A percentile compares a stretch with the other conserved stretches of the same genome.
These are phyloP conservation scores for Campopleginae sp. DNA, from an alignment of 2,888 invertebrate genomes.

Conservation along the genomic window DNA sequence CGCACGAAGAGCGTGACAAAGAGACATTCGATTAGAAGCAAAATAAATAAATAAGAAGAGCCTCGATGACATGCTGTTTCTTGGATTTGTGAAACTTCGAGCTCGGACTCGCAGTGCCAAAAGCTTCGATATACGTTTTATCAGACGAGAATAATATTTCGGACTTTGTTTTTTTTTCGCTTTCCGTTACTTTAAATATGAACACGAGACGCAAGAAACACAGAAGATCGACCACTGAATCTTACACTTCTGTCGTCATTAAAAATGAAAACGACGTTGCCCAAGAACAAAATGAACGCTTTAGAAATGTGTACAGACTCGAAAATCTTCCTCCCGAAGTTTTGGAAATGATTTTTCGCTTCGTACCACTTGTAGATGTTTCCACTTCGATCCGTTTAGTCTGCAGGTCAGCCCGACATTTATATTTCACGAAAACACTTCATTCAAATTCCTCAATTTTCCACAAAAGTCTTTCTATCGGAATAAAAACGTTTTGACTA, in stretches of 20 bases:
- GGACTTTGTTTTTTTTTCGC: constrained; percentile 38
- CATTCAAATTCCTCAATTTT: background rate
- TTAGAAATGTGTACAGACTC: constrained; percentile 67
- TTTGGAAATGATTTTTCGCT: constrained; percentile 78
- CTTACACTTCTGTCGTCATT: background rate
- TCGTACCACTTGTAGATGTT: constrained; percentile 77
- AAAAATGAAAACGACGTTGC: constrained; percentile 42
- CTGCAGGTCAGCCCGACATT: constrained; percentile 75
- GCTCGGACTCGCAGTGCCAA: background rate
- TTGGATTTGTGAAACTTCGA: constrained; percentile 11
- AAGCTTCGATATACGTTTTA: constrained; percentile 25
- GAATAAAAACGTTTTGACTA: too few species aligned
- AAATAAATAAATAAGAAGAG: background rate
- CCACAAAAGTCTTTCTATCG: too few species aligned
- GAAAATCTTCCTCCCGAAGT: constrained; percentile 81
- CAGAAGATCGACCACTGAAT: constrained; percentile 39
- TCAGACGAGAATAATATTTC: constrained; percentile 7
- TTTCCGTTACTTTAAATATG: constrained; percentile 51
- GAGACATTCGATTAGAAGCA: constrained; percentile 21
- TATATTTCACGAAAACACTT: background rate
- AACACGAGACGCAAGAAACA: constrained; percentile 64
- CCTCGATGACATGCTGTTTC: constrained; percentile 19
- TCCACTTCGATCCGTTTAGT: constrained; percentile 78
- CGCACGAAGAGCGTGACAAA: constrained; percentile 21
- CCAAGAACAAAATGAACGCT: constrained; percentile 37